A percentile compares a stretch with the other conserved stretches of the same genome.
Evolutionary conservation across 2,113 vertebrate genomes (phyloP).

Genomic region (Sialia sialis): DNA sequence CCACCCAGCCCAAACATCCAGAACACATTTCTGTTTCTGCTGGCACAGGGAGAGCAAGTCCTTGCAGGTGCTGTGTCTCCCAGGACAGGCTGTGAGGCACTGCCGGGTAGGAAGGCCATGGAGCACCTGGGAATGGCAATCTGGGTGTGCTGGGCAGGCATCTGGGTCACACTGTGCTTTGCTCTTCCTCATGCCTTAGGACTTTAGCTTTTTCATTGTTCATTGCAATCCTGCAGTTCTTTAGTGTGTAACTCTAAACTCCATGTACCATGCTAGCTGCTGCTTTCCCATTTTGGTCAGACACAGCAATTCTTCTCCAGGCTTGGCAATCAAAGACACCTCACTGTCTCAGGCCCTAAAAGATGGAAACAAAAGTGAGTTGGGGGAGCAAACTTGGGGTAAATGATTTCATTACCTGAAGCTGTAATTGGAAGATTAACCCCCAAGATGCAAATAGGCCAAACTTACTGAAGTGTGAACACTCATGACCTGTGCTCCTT

Average conservation of each 20-base stretch:
- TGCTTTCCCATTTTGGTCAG: background rate
- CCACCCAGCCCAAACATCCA: accelerated
- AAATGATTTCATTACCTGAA: background rate
- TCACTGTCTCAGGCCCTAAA: background rate
- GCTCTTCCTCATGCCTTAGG: background rate
- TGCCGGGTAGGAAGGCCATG: background rate
- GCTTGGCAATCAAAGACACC: background rate
- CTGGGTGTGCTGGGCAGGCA: accelerated
- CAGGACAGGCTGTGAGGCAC: background rate
- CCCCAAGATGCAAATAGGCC: background rate
- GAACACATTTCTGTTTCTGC: accelerated
- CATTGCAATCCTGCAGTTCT: background rate
- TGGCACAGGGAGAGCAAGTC: background rate
- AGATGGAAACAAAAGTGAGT: background rate
- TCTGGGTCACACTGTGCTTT: background rate
- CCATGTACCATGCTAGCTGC: accelerated
- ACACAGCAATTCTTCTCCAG: background rate
- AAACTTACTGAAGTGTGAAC: background rate
- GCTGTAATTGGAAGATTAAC: background rate
- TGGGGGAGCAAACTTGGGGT: background rate
- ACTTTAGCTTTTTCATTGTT: background rate
- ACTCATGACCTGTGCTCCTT: accelerated
- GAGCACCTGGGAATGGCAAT: background rate
- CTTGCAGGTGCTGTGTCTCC: background rate
- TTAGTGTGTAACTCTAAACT: background rate